Evolutionary conservation across 2,113 vertebrate species (phyloP).

Genomic region (Poicephalus gulielmi): DNA sequence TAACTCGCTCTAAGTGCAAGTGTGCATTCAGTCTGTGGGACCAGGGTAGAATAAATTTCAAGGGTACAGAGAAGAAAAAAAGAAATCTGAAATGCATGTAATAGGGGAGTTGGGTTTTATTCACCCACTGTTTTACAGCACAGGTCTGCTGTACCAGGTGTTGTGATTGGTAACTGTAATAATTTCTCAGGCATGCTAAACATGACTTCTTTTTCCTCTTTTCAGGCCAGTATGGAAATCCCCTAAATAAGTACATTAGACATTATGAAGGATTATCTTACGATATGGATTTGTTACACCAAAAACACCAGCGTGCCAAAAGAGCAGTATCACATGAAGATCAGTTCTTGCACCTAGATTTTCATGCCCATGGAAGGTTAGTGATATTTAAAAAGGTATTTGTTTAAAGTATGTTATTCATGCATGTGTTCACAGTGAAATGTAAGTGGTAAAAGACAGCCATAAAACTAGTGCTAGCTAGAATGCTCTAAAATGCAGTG

Average conservation of each 20-base stretch:
- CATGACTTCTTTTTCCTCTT: slow-evolving; percentile 45
- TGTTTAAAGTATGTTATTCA: neutral
- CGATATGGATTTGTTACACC: slow-evolving; percentile 87
- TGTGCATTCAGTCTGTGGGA: neutral
- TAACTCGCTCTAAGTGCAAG: neutral
- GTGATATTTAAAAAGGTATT: slow-evolving; percentile 48
- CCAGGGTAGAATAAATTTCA: neutral
- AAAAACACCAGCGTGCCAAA: slow-evolving; percentile 96
- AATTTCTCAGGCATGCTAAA: neutral
- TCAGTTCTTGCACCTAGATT: slow-evolving; percentile 87
- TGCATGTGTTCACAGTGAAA: neutral
- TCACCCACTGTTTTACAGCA: neutral
- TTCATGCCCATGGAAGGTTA: slow-evolving; percentile 95
- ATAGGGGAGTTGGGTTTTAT: neutral
- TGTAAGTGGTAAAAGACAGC: neutral
- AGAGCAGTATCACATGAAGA: slow-evolving; percentile 88
- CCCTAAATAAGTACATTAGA: slow-evolving; percentile 89
- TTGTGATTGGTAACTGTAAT: neutral
- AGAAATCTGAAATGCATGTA: neutral
- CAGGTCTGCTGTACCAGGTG: neutral
- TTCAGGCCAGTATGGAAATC: slow-evolving; percentile 89
- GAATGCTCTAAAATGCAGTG: neutral
- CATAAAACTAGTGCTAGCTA: neutral
- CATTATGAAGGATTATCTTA: slow-evolving; percentile 97
- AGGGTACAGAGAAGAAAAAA: neutral